Conservation (phyloP, 2,797 vertebrate species). For the Rhinichthys osculus region DNA sequence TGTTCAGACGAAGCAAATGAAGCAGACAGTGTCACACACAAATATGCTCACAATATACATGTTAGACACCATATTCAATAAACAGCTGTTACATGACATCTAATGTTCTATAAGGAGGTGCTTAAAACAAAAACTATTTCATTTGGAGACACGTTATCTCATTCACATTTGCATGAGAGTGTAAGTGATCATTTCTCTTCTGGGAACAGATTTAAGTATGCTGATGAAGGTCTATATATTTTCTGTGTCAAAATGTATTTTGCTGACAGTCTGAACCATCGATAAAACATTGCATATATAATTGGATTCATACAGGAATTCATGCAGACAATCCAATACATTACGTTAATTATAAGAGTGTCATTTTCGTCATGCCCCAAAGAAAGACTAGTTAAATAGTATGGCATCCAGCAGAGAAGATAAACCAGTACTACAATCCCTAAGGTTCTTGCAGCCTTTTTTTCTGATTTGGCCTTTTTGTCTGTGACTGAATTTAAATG, state of each 20-base stretch:
- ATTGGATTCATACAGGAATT: conserved; percentile 72
- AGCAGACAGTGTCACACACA: not conserved
- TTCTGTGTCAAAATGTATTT: conserved; percentile 64
- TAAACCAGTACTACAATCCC: conserved; percentile 67
- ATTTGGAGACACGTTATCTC: not conserved
- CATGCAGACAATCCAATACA: conserved; percentile 65
- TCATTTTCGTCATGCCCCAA: conserved; percentile 25
- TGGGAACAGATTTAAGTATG: conserved; percentile 32
- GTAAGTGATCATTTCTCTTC: conserved; percentile 60
- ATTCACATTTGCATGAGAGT: not conserved
- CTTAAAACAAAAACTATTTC: not conserved
- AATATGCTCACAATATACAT: not conserved
- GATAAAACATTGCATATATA: conserved; percentile 71
- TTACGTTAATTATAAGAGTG: not conserved
- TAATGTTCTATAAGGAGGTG: not conserved
- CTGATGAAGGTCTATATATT: conserved; percentile 54
- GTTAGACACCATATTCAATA: not conserved
- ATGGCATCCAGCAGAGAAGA: conserved; percentile 68
- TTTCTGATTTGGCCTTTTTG: conserved; percentile 62
- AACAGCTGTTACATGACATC: no score
- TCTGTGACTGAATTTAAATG: conserved; percentile 41
- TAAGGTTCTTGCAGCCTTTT: conserved; percentile 71
- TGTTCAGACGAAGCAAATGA: not conserved
- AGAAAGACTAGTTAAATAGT: conserved; percentile 62
- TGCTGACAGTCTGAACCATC: conserved; percentile 69